A percentile compares a stretch with the other conserved stretches of the same genome.
These are phyloP conservation scores for Hylaeus anthracinus DNA, from an alignment of 1,140 invertebrate genomes.

Conservation along the genomic window DNA sequence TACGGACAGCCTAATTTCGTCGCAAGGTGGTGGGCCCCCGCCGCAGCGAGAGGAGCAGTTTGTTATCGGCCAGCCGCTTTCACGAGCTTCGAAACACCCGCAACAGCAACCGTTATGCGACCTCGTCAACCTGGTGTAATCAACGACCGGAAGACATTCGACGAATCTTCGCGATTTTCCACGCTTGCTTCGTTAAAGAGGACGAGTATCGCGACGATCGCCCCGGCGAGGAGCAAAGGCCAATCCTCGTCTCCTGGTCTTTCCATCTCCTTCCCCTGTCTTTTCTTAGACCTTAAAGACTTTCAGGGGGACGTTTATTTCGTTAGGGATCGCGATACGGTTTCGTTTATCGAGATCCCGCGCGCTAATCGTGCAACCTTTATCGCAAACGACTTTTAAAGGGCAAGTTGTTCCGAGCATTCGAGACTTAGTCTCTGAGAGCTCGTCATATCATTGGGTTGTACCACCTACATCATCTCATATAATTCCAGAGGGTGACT, in stretches of 20 bases:
- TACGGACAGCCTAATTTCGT: conserved; percentile 74
- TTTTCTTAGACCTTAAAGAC: not conserved
- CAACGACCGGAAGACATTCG: conserved; percentile 72
- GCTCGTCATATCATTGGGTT: not conserved
- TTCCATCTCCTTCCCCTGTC: too few relatives aligned
- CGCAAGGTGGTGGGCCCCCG: conserved; percentile 47
- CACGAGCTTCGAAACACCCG: conserved; percentile 43
- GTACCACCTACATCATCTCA: too few relatives aligned
- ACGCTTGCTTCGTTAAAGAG: conserved; percentile 54
- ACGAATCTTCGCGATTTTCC: conserved; percentile 58
- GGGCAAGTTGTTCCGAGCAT: conserved; percentile 35
- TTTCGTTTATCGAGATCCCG: conserved; percentile 24
- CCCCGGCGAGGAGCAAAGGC: conserved; percentile 3
- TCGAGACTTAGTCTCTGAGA: not conserved
- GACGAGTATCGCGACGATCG: not conserved
- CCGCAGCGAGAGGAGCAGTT: conserved; percentile 43
- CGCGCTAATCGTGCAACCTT: conserved; percentile 31
- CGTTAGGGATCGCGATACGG: not conserved
- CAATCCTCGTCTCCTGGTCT: not conserved
- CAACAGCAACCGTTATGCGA: conserved; percentile 61
- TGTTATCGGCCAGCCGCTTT: conserved; percentile 49
- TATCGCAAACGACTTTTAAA: conserved; percentile 68
- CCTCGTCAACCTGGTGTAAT: conserved; percentile 62
- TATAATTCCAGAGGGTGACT: not conserved
- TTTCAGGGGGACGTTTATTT: not conserved